Percentiles rank a stretch among this genome's conserved stretches.
phyloP scores from a whole-genome alignment of 2,113 vertebrate genomes.

The Microtus richardsoni region DNA sequence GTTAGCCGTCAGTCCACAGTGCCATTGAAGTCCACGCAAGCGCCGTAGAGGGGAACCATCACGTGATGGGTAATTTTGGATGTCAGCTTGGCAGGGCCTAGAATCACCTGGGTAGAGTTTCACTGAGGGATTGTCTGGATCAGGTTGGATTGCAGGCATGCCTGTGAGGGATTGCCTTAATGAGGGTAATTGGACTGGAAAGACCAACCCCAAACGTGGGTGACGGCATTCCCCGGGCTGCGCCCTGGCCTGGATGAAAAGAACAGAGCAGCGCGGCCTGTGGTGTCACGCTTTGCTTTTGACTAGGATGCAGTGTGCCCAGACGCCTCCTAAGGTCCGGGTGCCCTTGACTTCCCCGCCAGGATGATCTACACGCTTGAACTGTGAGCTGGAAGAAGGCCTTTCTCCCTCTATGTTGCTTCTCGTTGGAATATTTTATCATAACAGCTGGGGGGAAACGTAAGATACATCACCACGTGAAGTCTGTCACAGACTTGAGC shows the following conservation, averaged over 20 bases:
- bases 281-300: background rate
- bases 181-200: background rate
- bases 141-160: background rate
- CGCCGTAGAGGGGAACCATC: background rate
- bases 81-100: background rate
- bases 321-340: background rate
- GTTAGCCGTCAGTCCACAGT: background rate
- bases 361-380: too few species aligned
- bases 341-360: background rate
- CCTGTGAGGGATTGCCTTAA: background rate
- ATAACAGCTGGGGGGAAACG: background rate
- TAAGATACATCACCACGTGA: background rate
- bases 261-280: background rate
- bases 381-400: background rate
- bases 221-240: background rate
- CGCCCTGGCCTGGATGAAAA: background rate
- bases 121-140: background rate
- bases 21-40: fast-evolving
- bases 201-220: background rate
- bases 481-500: background rate
- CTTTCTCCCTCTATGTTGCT: background rate
- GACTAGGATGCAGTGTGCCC: too few species aligned
- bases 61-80: background rate
- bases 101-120: background rate
- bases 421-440: background rate